These are phyloP conservation scores for Xestia sexstrigata DNA, from an alignment of 2,888 invertebrate genomes.

Conservation along the genomic window DNA sequence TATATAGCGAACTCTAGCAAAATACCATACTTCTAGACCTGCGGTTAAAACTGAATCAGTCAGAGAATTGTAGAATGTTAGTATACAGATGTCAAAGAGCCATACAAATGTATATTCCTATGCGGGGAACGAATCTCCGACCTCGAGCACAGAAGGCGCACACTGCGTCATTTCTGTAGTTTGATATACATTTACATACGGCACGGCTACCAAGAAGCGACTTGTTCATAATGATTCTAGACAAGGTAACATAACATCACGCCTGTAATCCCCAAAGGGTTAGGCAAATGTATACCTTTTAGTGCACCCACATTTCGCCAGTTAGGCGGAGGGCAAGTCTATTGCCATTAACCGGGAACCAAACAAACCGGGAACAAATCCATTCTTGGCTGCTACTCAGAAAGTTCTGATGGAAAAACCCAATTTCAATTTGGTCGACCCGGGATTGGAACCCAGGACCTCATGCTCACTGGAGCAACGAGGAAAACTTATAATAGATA, in stretches of 20 bases:
- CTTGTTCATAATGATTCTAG: background rate
- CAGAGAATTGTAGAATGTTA: background rate
- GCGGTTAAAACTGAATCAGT: background rate
- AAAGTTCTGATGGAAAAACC: background rate
- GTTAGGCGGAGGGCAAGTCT: background rate
- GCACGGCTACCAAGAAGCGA: background rate
- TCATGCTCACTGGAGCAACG: background rate
- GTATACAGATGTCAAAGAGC: no score
- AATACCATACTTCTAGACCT: background rate
- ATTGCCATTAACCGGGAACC: no score
- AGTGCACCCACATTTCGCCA: background rate
- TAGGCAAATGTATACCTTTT: background rate
- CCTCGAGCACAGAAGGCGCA: slow-evolving; percentile 26
- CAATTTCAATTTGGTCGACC: background rate
- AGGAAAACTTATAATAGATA: background rate
- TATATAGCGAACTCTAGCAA: background rate
- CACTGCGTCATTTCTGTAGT: slow-evolving; percentile 23
- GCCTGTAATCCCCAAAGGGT: background rate
- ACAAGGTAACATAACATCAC: background rate
- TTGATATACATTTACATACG: slow-evolving; percentile 5
- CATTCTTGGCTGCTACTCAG: background rate
- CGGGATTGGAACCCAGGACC: background rate
- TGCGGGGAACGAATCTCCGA: background rate
- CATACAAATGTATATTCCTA: slow-evolving; percentile 17
- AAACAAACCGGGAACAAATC: no score